Evolutionary conservation across 2,888 invertebrate genomes (phyloP).

Genomic region (Azorinus chamasolen): DNA sequence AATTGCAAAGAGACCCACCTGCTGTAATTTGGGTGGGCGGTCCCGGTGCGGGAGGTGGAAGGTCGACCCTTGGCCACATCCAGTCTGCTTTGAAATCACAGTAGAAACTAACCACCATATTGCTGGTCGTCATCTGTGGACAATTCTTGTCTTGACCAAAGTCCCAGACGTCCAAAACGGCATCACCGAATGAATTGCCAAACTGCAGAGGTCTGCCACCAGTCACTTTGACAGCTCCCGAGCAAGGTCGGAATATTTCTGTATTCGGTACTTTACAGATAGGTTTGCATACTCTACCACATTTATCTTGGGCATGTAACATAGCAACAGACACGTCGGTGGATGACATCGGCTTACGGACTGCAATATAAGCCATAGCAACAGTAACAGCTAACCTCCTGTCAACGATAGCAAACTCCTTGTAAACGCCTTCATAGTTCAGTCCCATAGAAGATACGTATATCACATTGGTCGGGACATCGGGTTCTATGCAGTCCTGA

Average conservation of each 20-base stretch:
- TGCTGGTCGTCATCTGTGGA: slow-evolving; percentile 70
- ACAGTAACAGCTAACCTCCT: slow-evolving; percentile 76
- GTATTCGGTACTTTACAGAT: slow-evolving; percentile 73
- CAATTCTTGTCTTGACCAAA: slow-evolving; percentile 66
- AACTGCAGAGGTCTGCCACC: slow-evolving; percentile 67
- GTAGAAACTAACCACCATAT: slow-evolving; percentile 77
- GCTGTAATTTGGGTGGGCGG: slow-evolving; percentile 29
- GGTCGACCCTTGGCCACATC: slow-evolving; percentile 63
- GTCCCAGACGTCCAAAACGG: slow-evolving; percentile 75
- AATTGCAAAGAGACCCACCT: slow-evolving; percentile 31
- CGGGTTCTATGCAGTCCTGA: slow-evolving; percentile 58
- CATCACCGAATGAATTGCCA: slow-evolving; percentile 72
- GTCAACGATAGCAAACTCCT: slow-evolving; percentile 79
- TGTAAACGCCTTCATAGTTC: slow-evolving; percentile 79
- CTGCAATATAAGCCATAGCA: slow-evolving; percentile 76
- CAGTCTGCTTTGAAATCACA: slow-evolving; percentile 77
- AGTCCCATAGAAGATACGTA: slow-evolving; percentile 77
- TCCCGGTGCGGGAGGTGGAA: slow-evolving; percentile 10
- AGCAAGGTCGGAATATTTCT: slow-evolving; percentile 70
- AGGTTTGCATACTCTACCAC: slow-evolving; percentile 79
- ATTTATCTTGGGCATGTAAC: slow-evolving; percentile 76
- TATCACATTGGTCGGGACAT: slow-evolving; percentile 71
- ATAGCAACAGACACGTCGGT: slow-evolving; percentile 65
- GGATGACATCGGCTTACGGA: slow-evolving; percentile 60
- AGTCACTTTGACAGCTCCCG: slow-evolving; percentile 73